Evolutionary conservation across 2,888 invertebrate species (phyloP), one percentile per base, ranked within the genome.

Genomic region (Dichetophora obliterata): DNA sequence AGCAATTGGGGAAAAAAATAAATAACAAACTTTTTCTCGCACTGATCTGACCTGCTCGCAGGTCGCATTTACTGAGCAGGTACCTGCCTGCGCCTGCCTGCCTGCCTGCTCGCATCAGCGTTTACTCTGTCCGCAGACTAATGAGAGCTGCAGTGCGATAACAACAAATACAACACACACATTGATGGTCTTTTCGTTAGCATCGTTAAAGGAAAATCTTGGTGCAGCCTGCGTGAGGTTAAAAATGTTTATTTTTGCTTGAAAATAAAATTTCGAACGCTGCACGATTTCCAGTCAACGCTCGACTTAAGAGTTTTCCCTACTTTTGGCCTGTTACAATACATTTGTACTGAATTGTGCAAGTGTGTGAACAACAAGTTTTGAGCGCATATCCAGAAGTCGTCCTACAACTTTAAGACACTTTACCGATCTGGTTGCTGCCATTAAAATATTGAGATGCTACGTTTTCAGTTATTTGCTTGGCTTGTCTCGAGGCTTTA

Each of bases 361-460:
- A 16, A 27, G 24, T 69, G 52, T 54, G 14, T n/a, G n/a, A n/a
- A 43, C 73, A 66, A 61, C 50, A 27, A 63, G 63, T 73, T 52
- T 63, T 8, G 24, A 48, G 31, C 63, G 52, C 74, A 65, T 22
- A 54, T 74, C 14, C 65, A 65, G 65, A 74, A 74, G 66, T 74
- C 34, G 74, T 74, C 74, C 74, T 57, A 48, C 65, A 52, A 74
- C 54, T 74, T 74, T 74, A 52, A 22, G 22, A 19, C 63, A 52
- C 19, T 50, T 34, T 22, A 31, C n/a, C 24, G 71, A 71, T 48
- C 61, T 73, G 27, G 22, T 48, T 70, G 54, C 52, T 70, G 27
- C 22, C 52, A 68, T 68, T 19, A 3, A 48, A 19, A 43, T 22
- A 48, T 43, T 22, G 66, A 5, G 66, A 48, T 68, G 43, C 19